Evolutionary conservation across 30 jellyfish, hydroid and myxozoan species (phyloP).

Genomic region (Aurelia coerulea): DNA sequence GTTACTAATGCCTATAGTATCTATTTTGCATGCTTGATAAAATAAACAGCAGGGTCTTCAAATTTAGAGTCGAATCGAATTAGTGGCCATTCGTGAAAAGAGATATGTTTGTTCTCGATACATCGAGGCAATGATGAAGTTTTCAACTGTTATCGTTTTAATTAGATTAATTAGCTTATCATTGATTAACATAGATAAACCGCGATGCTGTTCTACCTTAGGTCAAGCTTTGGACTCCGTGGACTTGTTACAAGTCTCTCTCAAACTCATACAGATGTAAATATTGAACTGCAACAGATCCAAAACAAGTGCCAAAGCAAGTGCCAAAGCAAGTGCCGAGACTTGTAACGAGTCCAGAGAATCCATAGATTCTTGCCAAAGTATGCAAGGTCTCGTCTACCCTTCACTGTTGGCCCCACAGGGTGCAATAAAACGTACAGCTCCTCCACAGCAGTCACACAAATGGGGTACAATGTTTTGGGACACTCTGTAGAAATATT

Average conservation of each 20-base stretch:
- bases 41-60: slow-evolving; percentile 34
- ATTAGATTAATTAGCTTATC: neutral
- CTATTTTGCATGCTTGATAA: neutral
- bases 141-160: neutral
- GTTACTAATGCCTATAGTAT: neutral
- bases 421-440: no score
- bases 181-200: neutral
- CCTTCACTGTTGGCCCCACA: no score
- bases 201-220: neutral
- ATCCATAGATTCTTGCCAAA: no score
- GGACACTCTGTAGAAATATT: no score
- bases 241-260: neutral
- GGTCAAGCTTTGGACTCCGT: neutral
- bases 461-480: no score
- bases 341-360: no score
- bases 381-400: no score
- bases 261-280: neutral
- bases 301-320: no score
- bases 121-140: slow-evolving; percentile 1
- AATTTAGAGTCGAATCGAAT: slow-evolving; percentile 14
- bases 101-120: slow-evolving; percentile 22
- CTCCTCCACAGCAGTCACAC: no score
- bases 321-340: no score
- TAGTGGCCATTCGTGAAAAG: slow-evolving; percentile 23
- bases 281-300: no score